These are phyloP conservation scores for Philopedon plagiatum DNA, from an alignment of 2,888 invertebrate genomes.

Conservation along the genomic window DNA sequence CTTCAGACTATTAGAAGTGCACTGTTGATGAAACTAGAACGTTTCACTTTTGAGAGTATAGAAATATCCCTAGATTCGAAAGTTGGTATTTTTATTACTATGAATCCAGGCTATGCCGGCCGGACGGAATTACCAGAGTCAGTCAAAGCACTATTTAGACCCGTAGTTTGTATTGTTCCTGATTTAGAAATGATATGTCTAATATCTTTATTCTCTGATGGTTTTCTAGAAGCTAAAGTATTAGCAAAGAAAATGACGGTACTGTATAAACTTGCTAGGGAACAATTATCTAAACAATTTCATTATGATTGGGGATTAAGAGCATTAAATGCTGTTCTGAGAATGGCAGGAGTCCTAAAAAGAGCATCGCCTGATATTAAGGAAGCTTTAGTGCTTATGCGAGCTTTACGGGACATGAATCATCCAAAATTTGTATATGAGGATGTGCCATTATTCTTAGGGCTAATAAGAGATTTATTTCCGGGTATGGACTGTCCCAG, in stretches of 20 bases:
- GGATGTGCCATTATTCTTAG: constrained; percentile 91
- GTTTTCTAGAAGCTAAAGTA: constrained; percentile 90
- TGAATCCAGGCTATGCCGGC: constrained; percentile 96
- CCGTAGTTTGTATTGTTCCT: constrained; percentile 93
- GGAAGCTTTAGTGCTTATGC: constrained; percentile 91
- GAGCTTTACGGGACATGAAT: constrained; percentile 93
- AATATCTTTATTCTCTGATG: constrained; percentile 93
- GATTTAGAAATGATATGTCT: constrained; percentile 93
- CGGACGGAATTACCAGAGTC: constrained; percentile 93
- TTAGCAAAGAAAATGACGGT: constrained; percentile 96
- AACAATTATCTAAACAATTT: constrained; percentile 92
- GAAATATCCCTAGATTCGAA: constrained; percentile 87
- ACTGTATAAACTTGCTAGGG: constrained; percentile 86
- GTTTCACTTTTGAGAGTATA: constrained; percentile 77
- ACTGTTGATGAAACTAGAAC: constrained; percentile 79
- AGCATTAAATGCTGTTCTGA: constrained; percentile 90
- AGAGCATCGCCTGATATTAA: constrained; percentile 83
- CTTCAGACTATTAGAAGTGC: constrained; percentile 91
- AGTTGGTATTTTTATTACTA: constrained; percentile 94
- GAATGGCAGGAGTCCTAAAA: constrained; percentile 92
- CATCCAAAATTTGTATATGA: constrained; percentile 94
- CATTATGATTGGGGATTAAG: constrained; percentile 96
- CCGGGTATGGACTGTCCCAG: constrained; percentile 92
- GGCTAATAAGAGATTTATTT: constrained; percentile 90
- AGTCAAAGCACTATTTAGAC: constrained; percentile 91